Base-by-base conservation (phyloP, 35 echinoderm and acorn worm genomes). In the Apostichopus californicus region DNA sequence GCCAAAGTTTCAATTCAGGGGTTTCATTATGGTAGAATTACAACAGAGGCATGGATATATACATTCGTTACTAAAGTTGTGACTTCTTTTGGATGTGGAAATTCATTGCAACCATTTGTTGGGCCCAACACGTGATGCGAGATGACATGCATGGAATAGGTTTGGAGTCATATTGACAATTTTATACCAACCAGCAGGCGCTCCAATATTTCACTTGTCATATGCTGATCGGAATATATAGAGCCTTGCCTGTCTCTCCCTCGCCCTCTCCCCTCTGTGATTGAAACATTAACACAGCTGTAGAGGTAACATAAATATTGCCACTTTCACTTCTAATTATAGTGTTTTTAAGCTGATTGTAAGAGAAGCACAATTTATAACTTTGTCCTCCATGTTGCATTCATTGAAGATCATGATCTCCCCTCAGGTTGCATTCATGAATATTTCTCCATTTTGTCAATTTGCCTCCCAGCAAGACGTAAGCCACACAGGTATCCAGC, bases 271-370 rank as follows among this genome's bases (percentile, higher is more conserved):
- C n/a, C 21, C 71, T 18, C 71, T 89, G 23, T 89, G 86, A 89
- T 72, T 89, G 86, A 89, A 89, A 89, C 86, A 89, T 89, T 89
- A 73, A 89, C 86, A 89, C 86, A 89, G 86, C 86, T 89, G 86
- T 54, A 73, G 68, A 28, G 57, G 34, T 60, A 54, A 73, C 24
- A 46, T 89, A 73, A 89, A 89, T 82, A 82, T 89, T 89, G 68
- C 28, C 52, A 73, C 86, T 26, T 66, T 89, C 86, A 89, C 86
- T 68, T 89, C 63, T 28, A 52, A 89, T 89, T 89, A 89, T 57
- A 89, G 57, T 73, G 68, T 68, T 89, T 73, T 60, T 52, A 66
- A 66, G 60, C 24, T 89, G 86, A 89, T 89, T 89, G 68, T 73
- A 89, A 89, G 86, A 89, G 57, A 66, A 89, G 68, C 52, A 89